Conservation (phyloP, 2,888 invertebrate genomes). For the Dione juno region DNA sequence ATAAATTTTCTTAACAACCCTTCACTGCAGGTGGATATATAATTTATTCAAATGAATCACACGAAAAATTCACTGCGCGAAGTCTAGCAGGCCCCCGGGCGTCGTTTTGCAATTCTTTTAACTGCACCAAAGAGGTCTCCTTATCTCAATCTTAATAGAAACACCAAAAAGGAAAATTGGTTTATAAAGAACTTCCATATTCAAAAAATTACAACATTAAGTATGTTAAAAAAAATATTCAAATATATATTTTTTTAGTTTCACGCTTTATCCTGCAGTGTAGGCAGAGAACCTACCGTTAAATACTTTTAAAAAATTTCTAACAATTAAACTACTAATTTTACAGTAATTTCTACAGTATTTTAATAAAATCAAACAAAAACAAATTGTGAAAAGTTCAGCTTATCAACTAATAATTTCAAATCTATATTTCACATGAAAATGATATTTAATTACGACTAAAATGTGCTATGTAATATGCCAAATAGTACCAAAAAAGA, state of each 20-base stretch:
- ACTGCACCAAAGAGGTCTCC: constrained; percentile 69
- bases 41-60: constrained; percentile 83
- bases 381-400: no score
- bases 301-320: no score
- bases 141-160: constrained; percentile 70
- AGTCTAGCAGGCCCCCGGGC: constrained; percentile 71
- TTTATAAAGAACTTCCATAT: constrained; percentile 22
- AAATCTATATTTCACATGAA: no score
- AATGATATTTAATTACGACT: no score
- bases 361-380: no score
- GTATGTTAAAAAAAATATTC: background rate
- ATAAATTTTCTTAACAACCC: constrained; percentile 76
- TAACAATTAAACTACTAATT: no score
- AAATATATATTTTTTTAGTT: background rate
- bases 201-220: constrained; percentile 44
- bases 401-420: no score
- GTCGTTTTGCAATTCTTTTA: constrained; percentile 73
- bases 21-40: constrained; percentile 79
- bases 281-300: no score
- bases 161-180: constrained; percentile 58
- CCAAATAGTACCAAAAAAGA: no score
- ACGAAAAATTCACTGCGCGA: constrained; percentile 65
- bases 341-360: no score
- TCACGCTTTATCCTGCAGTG: no score
- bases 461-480: no score